Base-by-base conservation (phyloP, 2,113 vertebrate species). In the Colinus virginianus region DNA sequence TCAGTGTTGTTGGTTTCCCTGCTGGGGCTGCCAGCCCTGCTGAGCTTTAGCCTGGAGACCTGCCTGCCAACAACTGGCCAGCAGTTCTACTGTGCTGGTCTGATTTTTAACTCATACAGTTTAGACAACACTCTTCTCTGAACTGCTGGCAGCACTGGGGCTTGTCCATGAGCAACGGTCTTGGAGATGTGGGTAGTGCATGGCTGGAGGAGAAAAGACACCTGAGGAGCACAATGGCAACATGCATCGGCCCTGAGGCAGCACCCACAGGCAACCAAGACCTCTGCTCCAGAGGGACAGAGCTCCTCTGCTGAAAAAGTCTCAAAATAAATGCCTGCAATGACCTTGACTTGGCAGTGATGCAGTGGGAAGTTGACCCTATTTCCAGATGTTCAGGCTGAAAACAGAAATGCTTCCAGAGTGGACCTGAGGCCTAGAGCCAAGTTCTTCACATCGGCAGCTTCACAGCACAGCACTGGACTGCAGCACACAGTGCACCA, bases 71-170 rank as follows among this genome's bases (percentile, higher is more conserved):
- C 56, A 55, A 25, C 3, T 30, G 63, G 38, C 38, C 71, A 78
- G 71, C 19, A 74, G 56, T n/a, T 74, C 26, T 69, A 4, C 30
- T 40, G 6, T 21, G n/a, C 34, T 16, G 38, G 34, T 21, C 30
- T 40, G 55, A 30, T 14, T n/a, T 1, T 11, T 10, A 38, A 69
- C 12, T 42, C 48, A 46, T 7, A 36, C 53, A 38, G 22, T 38
- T 59, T 59, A 38, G 46, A 55, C 19, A 38, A 16, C 4, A 20
- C 22, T 28, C 4, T 17, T 13, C 5, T 21, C 19, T 9, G 25
- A 10, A 21, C 34, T 40, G 6, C 23, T 3, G 2, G 25, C n/a
- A 62, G 45, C 22, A n/a, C 1, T 1, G 0, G 30, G 0, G 30
- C 32, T 71, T 40, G 38, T 36, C 48, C 26, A 38, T 15, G 30